Evolutionary conservation across 2,888 invertebrate species (phyloP).

Genomic region (Zygothrica quintamaculata): DNA sequence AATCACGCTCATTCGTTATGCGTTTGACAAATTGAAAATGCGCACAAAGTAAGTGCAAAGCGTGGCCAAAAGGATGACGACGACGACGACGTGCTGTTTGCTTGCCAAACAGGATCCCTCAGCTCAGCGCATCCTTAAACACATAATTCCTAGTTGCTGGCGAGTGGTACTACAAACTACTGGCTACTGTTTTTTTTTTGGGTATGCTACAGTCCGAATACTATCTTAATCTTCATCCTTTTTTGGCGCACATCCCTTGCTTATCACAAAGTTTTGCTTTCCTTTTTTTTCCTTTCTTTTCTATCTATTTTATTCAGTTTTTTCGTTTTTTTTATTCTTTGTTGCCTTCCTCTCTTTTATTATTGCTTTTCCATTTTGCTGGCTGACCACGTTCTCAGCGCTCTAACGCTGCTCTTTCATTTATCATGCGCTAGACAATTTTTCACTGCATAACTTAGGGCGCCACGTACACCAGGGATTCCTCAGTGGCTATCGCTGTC

Average conservation of each 20-base stretch:
- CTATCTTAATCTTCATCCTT: conserved; percentile 27
- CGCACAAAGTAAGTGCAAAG: conserved; percentile 65
- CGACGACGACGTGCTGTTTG: conserved; percentile 63
- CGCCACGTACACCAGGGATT: conserved; percentile 56
- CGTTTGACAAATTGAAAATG: conserved; percentile 79
- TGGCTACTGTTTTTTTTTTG: conserved; percentile 1
- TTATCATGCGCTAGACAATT: conserved; percentile 70
- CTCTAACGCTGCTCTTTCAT: conserved; percentile 40
- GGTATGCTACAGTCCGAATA: conserved; percentile 10
- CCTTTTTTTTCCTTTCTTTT: conserved; percentile 13
- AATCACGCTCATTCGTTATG: conserved; percentile 77
- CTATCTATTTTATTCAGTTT: conserved; percentile 1
- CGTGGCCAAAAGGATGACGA: conserved; percentile 32
- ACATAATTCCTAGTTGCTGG: conserved; percentile 52
- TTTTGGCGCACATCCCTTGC: conserved; percentile 9
- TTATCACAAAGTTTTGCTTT: conserved; percentile 2
- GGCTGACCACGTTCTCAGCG: conserved; percentile 67
- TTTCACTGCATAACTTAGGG: conserved; percentile 75
- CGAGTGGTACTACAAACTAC: conserved; percentile 2
- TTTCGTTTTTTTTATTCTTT: conserved; percentile 26
- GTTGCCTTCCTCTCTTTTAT: conserved; percentile 40
- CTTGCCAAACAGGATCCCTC: conserved; percentile 61
- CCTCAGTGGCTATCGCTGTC: not conserved
- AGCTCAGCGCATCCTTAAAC: conserved; percentile 63
- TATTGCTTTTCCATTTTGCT: conserved; percentile 55